Conservation (phyloP, 2,888 invertebrate species). For the Sylvicola fuscatus region DNA sequence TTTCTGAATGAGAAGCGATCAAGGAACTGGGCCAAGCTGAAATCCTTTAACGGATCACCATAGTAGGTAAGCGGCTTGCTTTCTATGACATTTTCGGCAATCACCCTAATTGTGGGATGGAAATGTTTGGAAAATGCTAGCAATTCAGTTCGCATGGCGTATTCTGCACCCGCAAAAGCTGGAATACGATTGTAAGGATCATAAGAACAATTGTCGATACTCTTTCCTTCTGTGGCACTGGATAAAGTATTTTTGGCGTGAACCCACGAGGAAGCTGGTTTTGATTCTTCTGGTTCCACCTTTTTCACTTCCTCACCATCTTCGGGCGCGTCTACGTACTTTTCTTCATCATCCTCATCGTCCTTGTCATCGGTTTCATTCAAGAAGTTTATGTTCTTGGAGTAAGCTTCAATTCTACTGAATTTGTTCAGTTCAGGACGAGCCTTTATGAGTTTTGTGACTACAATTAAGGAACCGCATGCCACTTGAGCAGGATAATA, state of each 20-base stretch:
- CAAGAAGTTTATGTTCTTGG: not conserved
- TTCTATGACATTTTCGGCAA: constrained; percentile 57
- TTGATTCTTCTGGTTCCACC: constrained; percentile 12
- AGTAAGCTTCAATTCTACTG: constrained; percentile 10
- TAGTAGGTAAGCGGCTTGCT: constrained; percentile 59
- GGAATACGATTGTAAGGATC: constrained; percentile 66
- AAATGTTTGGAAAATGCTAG: constrained; percentile 47
- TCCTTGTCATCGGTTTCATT: constrained; percentile 12
- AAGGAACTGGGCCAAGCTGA: constrained; percentile 73
- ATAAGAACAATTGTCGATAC: constrained; percentile 22
- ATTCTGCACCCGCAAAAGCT: constrained; percentile 55
- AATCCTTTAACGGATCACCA: constrained; percentile 88
- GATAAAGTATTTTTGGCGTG: constrained; percentile 14
- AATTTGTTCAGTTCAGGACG: constrained; percentile 32
- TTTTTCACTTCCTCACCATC: constrained; percentile 5
- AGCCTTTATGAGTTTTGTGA: constrained; percentile 36
- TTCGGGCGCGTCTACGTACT: constrained; percentile 5
- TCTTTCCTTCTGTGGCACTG: constrained; percentile 17
- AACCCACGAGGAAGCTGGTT: constrained; percentile 15
- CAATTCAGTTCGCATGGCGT: constrained; percentile 56
- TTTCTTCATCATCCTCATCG: constrained; percentile 15
- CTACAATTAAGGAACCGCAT: constrained; percentile 55
- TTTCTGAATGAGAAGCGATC: constrained; percentile 94
- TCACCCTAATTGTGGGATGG: constrained; percentile 82
- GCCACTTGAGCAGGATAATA: constrained; percentile 55